Conservation (phyloP, 2,797 vertebrate genomes). For the Passerculus sandwichensis region DNA sequence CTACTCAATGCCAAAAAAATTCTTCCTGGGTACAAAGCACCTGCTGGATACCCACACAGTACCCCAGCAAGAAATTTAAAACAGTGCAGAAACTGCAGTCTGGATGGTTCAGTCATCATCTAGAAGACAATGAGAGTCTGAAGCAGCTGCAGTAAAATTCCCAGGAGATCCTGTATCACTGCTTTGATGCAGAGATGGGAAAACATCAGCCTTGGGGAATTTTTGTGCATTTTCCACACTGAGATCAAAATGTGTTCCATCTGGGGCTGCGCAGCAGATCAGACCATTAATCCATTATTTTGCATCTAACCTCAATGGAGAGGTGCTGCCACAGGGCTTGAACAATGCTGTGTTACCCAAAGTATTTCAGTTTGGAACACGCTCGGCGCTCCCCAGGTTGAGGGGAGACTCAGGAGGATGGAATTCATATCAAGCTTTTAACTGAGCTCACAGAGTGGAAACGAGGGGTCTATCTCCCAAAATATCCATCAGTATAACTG, state of each 20-base stretch:
- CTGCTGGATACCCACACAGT: background rate
- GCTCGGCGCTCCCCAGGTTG: accelerated
- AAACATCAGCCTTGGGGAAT: background rate
- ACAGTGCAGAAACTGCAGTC: background rate
- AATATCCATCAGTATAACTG: background rate
- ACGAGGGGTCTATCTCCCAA: background rate
- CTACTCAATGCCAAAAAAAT: background rate
- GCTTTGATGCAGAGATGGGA: background rate
- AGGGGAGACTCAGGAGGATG: background rate
- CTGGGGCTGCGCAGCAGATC: background rate
- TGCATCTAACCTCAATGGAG: background rate
- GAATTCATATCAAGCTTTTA: background rate
- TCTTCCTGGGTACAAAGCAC: background rate
- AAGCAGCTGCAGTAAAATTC: background rate
- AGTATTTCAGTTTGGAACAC: background rate
- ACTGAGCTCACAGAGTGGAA: background rate
- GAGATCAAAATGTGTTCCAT: background rate
- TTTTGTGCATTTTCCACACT: background rate
- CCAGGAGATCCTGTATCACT: background rate
- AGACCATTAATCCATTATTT: background rate
- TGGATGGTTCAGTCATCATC: background rate
- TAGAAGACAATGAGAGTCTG: background rate
- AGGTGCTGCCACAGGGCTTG: background rate
- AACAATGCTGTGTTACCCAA: background rate
- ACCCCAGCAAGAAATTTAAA: background rate